phyloP scores from a whole-genome alignment of 2,113 vertebrate species.

The Athene noctua region DNA sequence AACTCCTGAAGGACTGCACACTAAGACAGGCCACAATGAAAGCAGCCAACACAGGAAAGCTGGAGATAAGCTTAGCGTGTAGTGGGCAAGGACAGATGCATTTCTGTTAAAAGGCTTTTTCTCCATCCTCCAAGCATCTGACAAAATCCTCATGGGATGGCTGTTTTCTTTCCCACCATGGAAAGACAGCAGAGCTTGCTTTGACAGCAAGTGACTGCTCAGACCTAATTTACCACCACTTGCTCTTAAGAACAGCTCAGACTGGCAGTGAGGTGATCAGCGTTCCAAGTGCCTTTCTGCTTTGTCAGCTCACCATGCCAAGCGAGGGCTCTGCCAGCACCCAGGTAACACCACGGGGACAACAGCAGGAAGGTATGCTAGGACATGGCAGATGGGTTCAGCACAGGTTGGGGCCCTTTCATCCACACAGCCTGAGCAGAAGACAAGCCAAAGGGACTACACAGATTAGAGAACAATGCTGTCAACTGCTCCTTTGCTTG shows the following conservation, averaged over 20 bases:
- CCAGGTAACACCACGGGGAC: rapidly evolving
- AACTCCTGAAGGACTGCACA: not conserved
- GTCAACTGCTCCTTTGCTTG: not conserved
- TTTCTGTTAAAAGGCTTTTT: not conserved
- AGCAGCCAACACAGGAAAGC: not conserved
- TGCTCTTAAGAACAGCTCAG: not conserved
- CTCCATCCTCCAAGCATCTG: not conserved
- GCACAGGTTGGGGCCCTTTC: not conserved
- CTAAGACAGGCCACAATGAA: not conserved
- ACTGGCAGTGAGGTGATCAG: not conserved
- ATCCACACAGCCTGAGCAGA: not conserved
- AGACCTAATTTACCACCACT: not conserved
- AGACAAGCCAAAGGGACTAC: not conserved
- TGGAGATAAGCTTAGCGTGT: rapidly evolving
- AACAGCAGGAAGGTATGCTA: not conserved
- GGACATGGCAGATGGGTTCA: not conserved
- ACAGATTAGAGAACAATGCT: not conserved
- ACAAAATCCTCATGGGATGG: rapidly evolving
- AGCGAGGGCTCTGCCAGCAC: not conserved
- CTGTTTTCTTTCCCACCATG: not conserved
- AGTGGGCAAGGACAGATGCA: not conserved
- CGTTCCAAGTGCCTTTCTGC: not conserved
- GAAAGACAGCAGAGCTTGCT: not conserved
- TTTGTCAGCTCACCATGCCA: not conserved
- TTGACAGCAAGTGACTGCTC: not conserved